A percentile compares a stretch with the other conserved stretches of the same genome.
These are phyloP conservation scores for Ophion ventricosus DNA, from an alignment of 2,888 invertebrate species.

Conservation along the genomic window DNA sequence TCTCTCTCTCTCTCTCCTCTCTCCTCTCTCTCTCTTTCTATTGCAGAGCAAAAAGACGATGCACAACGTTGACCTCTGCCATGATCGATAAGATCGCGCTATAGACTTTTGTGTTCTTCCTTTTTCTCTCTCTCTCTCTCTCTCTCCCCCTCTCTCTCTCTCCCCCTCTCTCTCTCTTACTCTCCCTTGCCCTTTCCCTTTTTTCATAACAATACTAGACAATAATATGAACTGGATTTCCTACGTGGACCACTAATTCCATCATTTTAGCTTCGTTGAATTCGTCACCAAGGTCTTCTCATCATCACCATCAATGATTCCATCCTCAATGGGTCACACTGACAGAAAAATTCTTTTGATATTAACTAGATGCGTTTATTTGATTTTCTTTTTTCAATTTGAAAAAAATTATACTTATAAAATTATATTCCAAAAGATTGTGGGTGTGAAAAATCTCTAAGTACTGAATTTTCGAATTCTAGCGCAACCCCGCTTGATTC, in stretches of 20 bases:
- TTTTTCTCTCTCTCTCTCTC: conserved; percentile 11
- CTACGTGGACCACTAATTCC: background rate
- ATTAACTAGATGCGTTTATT: too few relatives aligned
- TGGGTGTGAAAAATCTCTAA: too few relatives aligned
- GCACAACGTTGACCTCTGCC: conserved; percentile 50
- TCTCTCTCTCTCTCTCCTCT: background rate
- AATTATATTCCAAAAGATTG: too few relatives aligned
- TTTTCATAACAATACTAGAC: background rate
- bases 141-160: conserved; percentile 17
- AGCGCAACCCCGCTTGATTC: too few relatives aligned
- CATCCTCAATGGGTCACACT: background rate
- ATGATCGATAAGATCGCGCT: conserved; percentile 66
- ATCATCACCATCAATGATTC: background rate
- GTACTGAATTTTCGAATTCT: too few relatives aligned
- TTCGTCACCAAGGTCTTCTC: background rate
- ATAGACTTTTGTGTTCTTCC: conserved; percentile 57
- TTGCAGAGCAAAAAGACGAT: conserved; percentile 43
- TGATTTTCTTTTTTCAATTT: too few relatives aligned
- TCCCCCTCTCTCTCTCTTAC: background rate
- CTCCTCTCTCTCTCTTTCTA: conserved; percentile 48
- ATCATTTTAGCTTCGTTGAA: too few relatives aligned
- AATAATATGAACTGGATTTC: background rate
- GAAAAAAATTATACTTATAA: too few relatives aligned
- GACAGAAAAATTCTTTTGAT: too few relatives aligned
- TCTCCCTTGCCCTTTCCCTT: background rate